phyloP scores from a whole-genome alignment of 2,888 invertebrate species.

The Meliscaeva auricollis region DNA sequence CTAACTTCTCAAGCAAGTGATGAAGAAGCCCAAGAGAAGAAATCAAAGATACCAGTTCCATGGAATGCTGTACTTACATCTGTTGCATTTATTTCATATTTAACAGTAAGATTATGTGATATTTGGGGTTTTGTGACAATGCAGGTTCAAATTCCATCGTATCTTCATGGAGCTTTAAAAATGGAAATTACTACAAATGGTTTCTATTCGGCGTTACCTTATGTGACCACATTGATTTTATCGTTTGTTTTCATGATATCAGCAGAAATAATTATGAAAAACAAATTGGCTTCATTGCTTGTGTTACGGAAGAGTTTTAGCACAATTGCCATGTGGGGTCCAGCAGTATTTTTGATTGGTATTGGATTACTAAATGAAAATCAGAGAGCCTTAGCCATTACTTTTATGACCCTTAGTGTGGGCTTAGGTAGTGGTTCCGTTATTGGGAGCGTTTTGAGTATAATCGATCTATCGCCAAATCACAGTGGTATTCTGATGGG shows the following conservation, averaged over 20 bases:
- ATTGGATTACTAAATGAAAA: constrained; percentile 84
- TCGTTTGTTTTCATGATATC: constrained; percentile 84
- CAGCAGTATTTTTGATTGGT: constrained; percentile 84
- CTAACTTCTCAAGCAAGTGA: constrained; percentile 74
- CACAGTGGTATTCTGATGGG: constrained; percentile 88
- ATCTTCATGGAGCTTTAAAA: constrained; percentile 87
- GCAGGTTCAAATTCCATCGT: constrained; percentile 87
- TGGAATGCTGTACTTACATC: constrained; percentile 88
- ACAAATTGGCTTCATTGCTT: constrained; percentile 81
- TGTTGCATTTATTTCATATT: constrained; percentile 86
- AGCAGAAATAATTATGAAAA: constrained; percentile 84
- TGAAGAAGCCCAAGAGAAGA: constrained; percentile 72
- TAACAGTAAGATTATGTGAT: constrained; percentile 84
- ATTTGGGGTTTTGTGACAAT: constrained; percentile 90
- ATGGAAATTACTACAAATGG: constrained; percentile 86
- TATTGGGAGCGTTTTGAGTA: constrained; percentile 84
- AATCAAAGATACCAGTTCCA: constrained; percentile 84
- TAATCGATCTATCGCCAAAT: constrained; percentile 88
- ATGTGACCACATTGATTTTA: constrained; percentile 84
- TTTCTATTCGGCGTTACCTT: constrained; percentile 85
- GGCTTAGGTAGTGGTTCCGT: constrained; percentile 83
- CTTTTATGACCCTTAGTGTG: constrained; percentile 86
- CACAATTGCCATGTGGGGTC: constrained; percentile 83
- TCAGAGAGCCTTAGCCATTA: constrained; percentile 83
- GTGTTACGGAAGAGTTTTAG: constrained; percentile 80